Evolutionary conservation across 2,888 invertebrate genomes (phyloP), one percentile per base, ranked within the genome.

Genomic region (Hemistola chrysoprasaria): DNA sequence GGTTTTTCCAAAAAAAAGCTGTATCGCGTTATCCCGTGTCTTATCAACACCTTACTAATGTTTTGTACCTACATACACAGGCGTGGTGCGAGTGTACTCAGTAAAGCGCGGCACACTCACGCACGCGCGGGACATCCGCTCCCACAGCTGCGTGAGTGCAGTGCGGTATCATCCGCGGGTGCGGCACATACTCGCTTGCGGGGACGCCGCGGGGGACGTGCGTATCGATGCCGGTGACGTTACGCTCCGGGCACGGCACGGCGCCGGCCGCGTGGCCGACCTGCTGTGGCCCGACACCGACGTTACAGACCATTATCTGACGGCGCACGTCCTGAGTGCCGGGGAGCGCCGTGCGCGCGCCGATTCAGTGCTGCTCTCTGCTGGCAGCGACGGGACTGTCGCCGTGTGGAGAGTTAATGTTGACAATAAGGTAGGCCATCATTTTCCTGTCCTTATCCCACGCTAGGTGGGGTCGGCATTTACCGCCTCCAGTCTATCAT

Each of bases 341-440:
- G 78, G 82, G 0, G 81, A 72, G 33, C 57, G 87, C 1, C 69
- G 86, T 0, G 70, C 72, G 0, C 78, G 82, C 0, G 56, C 84
- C 0, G 87, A 87, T 8, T 81, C 85, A 33, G 56, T 78, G 0
- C 36, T 81, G 0, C 48, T 79, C 0, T 73, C 78, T 0, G 59
- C 71, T 0, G 77, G 71, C 0, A 62, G 70, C 8, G 77, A 78
- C n/a, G 71, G 86, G 0, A 72, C 72, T 0, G 11, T 87, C 0
- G 80, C 77, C 49, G 68, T 76, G 0, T 87, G 86, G 85, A 79
- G 78, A 50, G 84, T 82, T 0, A 86, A 87, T 65, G 0, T 68
- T 64, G 31, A 37, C 53, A 1, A n/a, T n/a, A n/a, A n/a, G n/a
- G n/a, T n/a, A n/a, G n/a, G n/a, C n/a, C n/a, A n/a, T n/a, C n/a